Evolutionary conservation across 2,797 vertebrate genomes (phyloP), one percentile per base, ranked within the genome.

Genomic region (Pseudomugil gertrudae): DNA sequence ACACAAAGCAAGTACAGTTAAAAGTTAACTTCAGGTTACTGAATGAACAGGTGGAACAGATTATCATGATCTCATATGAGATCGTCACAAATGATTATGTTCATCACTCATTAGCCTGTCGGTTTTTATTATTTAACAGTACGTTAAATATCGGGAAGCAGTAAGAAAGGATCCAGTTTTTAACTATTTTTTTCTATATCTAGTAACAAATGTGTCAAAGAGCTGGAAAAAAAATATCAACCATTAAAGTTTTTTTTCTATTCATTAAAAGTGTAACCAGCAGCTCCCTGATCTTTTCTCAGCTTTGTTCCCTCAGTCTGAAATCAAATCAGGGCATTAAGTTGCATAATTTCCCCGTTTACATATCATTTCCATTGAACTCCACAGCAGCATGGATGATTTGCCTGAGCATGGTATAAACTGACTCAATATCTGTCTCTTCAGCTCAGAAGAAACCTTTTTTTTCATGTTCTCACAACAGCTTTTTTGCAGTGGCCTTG

Each of bases 321-420:
- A 74, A 79, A 79, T 72, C 36, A 76, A 21, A 33, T 29, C 51
- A 53, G 0, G 0, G 21, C 36, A 51, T 47, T 55, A 21, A 57
- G 62, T 67, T 61, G 61, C 33, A 56, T n/a, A n/a, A n/a, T n/a
- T 43, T 69, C 24, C 24, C 21, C 70, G 32, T 89, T 89, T 80
- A 58, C 71, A 81, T 80, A 55, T 43, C 0, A 9, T 85, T 84
- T 88, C 5, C 85, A 70, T 78, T 48, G 59, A 50, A 26, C 45
- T 14, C 3, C 57, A 68, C 33, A 52, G 29, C 30, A 40, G 35
- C 27, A 27, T n/a, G 0, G 53, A 56, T 74, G 53, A 63, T 84
- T 81, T 69, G 50, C 74, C 43, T 66, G 30, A 63, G 24, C 53
- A 54, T 47, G 36, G 32, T 4, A 26, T 6, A 2, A 51, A 45